A percentile compares a stretch with the other conserved stretches of the same genome.
Conservation (phyloP, 2,113 vertebrate genomes). For the Lepisosteus oculatus region DNA sequence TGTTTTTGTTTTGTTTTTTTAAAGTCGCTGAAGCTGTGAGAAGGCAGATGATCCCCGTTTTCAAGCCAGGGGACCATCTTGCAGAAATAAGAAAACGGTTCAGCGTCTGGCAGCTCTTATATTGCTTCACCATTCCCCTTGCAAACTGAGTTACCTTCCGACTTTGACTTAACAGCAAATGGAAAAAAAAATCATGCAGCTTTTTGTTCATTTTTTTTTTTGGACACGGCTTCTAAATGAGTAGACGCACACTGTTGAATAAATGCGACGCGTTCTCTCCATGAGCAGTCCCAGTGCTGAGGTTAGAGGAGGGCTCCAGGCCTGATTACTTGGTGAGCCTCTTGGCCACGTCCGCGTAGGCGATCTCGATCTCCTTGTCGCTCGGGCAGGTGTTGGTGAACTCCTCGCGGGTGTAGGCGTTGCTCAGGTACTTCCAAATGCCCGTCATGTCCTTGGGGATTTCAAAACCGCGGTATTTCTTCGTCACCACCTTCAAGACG, state of each 20-base stretch:
- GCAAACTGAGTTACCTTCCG: slow-evolving; percentile 33
- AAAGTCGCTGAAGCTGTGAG: too few species aligned
- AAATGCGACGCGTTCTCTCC: not conserved
- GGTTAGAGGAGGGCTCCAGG: not conserved
- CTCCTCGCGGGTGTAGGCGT: slow-evolving; percentile 88
- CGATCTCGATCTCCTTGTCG: slow-evolving; percentile 95
- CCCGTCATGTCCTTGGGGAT: slow-evolving; percentile 89
- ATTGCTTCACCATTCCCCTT: slow-evolving; percentile 30
- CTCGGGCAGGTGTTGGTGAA: slow-evolving; percentile 98
- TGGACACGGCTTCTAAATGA: slow-evolving; percentile 27
- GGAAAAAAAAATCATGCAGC: slow-evolving; percentile 45
- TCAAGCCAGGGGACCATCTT: too few species aligned
- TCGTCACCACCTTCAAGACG: slow-evolving; percentile 87
- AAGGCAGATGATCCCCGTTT: too few species aligned
- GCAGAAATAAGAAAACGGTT: too few species aligned
- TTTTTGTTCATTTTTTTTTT: slow-evolving; percentile 45
- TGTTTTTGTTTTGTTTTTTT: too few species aligned
- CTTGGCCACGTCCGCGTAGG: slow-evolving; percentile 94
- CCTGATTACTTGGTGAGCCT: slow-evolving; percentile 85
- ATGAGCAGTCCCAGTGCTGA: slow-evolving; percentile 39
- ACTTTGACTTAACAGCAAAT: slow-evolving; percentile 45
- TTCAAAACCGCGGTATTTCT: slow-evolving; percentile 92
- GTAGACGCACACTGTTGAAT: slow-evolving; percentile 23
- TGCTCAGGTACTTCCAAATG: slow-evolving; percentile 93
- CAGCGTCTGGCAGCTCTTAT: slow-evolving; percentile 21